Base-by-base conservation (phyloP, 2,113 vertebrate species). In the Apteryx mantelli region DNA sequence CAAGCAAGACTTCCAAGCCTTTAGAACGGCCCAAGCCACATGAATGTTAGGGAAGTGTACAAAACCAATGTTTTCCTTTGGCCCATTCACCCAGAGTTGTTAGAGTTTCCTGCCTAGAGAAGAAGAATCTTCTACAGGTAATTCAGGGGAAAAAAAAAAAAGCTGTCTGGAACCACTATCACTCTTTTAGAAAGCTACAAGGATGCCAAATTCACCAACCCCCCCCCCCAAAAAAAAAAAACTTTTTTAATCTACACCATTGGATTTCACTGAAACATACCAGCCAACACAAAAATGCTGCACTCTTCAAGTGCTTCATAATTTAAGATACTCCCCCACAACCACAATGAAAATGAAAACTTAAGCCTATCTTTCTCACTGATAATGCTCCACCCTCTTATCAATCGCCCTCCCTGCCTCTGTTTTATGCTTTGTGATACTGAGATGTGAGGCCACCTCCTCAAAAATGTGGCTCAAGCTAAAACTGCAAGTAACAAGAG, bases 1-100 rank as follows among this genome's bases (percentile, higher is more conserved):
- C 91, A 94, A 11, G 66, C 36, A 87, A 92, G 89, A 96, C 60
- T 92, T 95, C 94, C 94, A 96, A 95, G 78, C 50, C 84, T 95
- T 73, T 96, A 89, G 74, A 94, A 84, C 0, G 0, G 63, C 91
- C 84, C 89, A 95, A 96, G 95, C 96, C 96, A 97, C 87, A 93
- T 97, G 91, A 97, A 95, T 95, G 93, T 96, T 89, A 91, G 78
- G 95, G 94, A 97, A 97, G 87, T 96, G 79, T 94, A 97, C 66
- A 93, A 95, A 97, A 95, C 93, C 97, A 95, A 89, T 86, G 42
- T 79, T 96, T 94, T 95, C 91, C 91, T 96, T 96, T 97, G 96
- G 95, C 93, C 93, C 82, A 68, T 91, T 95, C 93, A 97, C 64
- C 60, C 88, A 89, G 87, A 95, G 91, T 93, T 96, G 91, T 94